Evolutionary conservation across 2,888 invertebrate species (phyloP).

Genomic region (Hypselothyrea guttata): DNA sequence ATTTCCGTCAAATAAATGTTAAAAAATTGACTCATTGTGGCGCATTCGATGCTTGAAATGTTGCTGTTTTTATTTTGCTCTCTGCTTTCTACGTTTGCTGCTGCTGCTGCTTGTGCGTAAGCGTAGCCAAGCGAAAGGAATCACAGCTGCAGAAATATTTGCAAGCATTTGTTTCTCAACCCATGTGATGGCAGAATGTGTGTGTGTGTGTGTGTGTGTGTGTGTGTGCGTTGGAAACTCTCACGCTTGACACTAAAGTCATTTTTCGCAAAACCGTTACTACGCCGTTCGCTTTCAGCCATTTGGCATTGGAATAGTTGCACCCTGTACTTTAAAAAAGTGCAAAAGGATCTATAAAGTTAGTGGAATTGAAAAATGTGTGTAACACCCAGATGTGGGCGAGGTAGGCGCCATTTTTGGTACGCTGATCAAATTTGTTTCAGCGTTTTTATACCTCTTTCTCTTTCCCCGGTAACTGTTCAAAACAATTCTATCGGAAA

Average conservation of each 20-base stretch:
- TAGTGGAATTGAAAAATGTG: too few relatives aligned
- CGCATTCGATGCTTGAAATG: slow-evolving; percentile 36
- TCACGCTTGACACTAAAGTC: slow-evolving; percentile 70
- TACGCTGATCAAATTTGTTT: too few relatives aligned
- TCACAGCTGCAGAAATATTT: slow-evolving; percentile 75
- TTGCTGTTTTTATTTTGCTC: too few relatives aligned
- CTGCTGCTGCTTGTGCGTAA: slow-evolving; percentile 15
- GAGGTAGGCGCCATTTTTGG: too few relatives aligned
- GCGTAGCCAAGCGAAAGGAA: slow-evolving; percentile 43
- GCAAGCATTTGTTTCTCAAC: slow-evolving; percentile 69
- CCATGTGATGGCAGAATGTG: slow-evolving; percentile 17
- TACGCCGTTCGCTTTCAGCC: slow-evolving; percentile 35
- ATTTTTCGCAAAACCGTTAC: slow-evolving; percentile 57
- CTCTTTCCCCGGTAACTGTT: too few relatives aligned
- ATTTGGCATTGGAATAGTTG: slow-evolving; percentile 70
- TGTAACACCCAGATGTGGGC: too few relatives aligned
- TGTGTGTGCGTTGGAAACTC: slow-evolving; percentile 51
- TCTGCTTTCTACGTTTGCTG: background rate
- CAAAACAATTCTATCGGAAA: too few relatives aligned
- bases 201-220: slow-evolving; percentile 14
- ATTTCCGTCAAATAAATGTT: slow-evolving; percentile 77
- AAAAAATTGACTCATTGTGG: slow-evolving; percentile 77
- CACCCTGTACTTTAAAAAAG: too few relatives aligned
- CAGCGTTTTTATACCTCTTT: too few relatives aligned
- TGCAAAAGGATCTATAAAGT: too few relatives aligned